These are phyloP conservation scores for Lutjanus argentimaculatus DNA, from an alignment of 2,797 vertebrate genomes.

Conservation along the genomic window DNA sequence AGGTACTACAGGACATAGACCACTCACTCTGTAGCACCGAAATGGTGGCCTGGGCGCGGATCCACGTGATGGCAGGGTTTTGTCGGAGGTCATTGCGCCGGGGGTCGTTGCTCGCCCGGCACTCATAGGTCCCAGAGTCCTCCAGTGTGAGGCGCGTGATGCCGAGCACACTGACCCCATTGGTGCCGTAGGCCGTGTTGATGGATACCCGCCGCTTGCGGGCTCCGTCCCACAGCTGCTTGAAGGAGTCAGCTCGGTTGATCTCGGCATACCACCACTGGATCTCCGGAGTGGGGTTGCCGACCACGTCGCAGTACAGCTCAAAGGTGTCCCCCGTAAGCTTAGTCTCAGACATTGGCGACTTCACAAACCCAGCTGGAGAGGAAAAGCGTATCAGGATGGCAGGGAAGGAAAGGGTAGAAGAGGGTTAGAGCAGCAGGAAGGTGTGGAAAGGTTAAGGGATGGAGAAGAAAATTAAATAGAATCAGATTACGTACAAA, in stretches of 20 bases:
- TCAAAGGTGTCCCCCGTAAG: slow-evolving; percentile 99
- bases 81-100: slow-evolving; percentile 97
- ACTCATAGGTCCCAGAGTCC: slow-evolving; percentile 99
- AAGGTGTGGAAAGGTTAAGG: slow-evolving; percentile 46
- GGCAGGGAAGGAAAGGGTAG: slow-evolving; percentile 67
- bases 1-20: slow-evolving; percentile 91
- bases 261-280: slow-evolving; percentile 99
- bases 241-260: slow-evolving; percentile 99
- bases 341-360: slow-evolving; percentile 99
- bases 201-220: slow-evolving; percentile 97
- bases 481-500: slow-evolving; percentile 65
- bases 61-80: slow-evolving; percentile 99
- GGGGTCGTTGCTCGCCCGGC: slow-evolving; percentile 99
- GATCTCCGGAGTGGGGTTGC: slow-evolving; percentile 98
- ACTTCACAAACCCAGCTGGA: slow-evolving; percentile 99
- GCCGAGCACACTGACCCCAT: slow-evolving; percentile 97
- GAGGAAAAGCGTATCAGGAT: slow-evolving; percentile 77
- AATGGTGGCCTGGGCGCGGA: slow-evolving; percentile 99
- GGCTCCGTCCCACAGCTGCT: slow-evolving; percentile 98
- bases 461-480: slow-evolving; percentile 66
- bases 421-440: slow-evolving; percentile 66
- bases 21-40: slow-evolving; percentile 99
- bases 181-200: slow-evolving; percentile 96
- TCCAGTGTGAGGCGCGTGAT: slow-evolving; percentile 96
- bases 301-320: slow-evolving; percentile 99